Evolutionary conservation across 2,113 vertebrate species (phyloP).

Genomic region (Sinocyclocheilus anophthalmus): DNA sequence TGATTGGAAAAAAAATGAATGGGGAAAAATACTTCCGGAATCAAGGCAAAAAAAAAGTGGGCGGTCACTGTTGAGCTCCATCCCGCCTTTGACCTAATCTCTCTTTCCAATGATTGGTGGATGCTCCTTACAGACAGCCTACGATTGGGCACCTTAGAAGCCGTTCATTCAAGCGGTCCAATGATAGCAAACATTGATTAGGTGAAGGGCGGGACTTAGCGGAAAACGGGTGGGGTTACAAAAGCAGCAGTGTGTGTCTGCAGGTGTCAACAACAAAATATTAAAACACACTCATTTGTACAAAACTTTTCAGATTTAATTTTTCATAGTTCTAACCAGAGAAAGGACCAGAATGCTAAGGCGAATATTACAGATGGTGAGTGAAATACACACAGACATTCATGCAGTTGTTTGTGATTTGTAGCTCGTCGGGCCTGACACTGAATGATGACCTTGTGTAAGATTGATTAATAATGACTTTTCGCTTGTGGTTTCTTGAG

Average conservation of each 20-base stretch:
- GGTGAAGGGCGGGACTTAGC: constrained; percentile 4
- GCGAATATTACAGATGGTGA: constrained; percentile 92
- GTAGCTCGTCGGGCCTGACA: constrained; percentile 30
- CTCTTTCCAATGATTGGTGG: background rate
- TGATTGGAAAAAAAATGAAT: background rate
- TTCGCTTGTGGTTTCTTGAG: background rate
- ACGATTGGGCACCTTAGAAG: background rate
- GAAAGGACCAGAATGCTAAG: constrained; percentile 78
- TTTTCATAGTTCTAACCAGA: constrained; percentile 46
- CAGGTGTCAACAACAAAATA: constrained; percentile 68
- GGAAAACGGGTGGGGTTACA: constrained; percentile 22
- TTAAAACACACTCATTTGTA: constrained; percentile 9
- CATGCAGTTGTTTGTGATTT: constrained; percentile 3
- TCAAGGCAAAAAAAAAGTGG: background rate
- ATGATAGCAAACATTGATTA: background rate
- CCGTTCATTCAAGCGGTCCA: background rate
- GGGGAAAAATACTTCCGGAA: background rate
- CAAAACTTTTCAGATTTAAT: constrained; percentile 39
- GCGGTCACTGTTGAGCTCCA: background rate
- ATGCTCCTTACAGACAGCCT: background rate
- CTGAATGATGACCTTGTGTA: constrained; percentile 6
- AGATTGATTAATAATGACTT: background rate
- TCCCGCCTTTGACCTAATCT: constrained; percentile 15
- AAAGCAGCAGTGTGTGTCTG: constrained; percentile 51
- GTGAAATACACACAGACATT: constrained; percentile 43